Conservation (phyloP, 2,113 vertebrate genomes). For the Pycnonotus jocosus region DNA sequence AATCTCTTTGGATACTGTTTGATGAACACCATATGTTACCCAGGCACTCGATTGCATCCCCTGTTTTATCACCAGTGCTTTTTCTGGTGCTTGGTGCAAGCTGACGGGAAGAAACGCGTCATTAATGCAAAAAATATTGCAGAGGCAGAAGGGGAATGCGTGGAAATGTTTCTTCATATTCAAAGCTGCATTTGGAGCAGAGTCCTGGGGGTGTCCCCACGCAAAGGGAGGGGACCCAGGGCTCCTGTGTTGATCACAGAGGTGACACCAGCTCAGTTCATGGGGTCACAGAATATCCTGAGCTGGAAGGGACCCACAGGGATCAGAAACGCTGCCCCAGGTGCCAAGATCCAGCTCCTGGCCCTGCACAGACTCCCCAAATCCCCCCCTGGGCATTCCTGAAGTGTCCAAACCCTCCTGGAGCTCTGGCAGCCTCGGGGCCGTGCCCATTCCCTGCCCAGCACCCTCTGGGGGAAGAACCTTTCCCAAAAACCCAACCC, state of each 20-base stretch:
- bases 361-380: rapidly evolving
- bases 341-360: not conserved
- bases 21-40: not conserved
- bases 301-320: not conserved
- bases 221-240: not conserved
- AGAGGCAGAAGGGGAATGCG: not conserved
- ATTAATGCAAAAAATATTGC: not conserved
- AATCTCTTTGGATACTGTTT: not conserved
- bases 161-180: not conserved
- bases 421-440: not conserved
- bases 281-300: not conserved
- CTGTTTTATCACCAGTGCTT: not conserved
- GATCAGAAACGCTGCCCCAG: not conserved
- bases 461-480: not conserved
- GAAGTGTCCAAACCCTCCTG: not conserved
- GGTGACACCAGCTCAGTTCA: not conserved
- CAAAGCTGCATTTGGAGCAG: not conserved
- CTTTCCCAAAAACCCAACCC: not conserved
- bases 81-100: not conserved
- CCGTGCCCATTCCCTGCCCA: not conserved
- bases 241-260: not conserved
- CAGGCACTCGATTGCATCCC: not conserved
- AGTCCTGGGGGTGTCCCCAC: not conserved
- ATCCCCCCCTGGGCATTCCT: not conserved
- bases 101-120: not conserved